These are phyloP conservation scores for Norana najaformis DNA, from an alignment of 2,888 invertebrate genomes.

Conservation along the genomic window DNA sequence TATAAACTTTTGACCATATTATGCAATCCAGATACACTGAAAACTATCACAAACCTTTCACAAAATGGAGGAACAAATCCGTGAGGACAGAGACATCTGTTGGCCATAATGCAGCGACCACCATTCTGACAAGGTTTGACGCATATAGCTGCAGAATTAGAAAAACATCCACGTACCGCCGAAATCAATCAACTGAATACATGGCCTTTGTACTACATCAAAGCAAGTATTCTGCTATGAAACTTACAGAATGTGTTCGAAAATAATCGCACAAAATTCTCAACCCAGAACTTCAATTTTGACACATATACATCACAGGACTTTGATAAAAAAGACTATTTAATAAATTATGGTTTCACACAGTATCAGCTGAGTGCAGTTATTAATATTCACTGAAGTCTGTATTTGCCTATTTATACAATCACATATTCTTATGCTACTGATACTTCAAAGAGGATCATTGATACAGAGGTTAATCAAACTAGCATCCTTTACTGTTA, in stretches of 20 bases:
- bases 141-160: conserved; percentile 71
- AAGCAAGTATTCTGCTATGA: background rate
- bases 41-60: conserved; percentile 48
- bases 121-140: conserved; percentile 78
- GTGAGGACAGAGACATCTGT: conserved; percentile 77
- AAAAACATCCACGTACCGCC: background rate
- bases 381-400: background rate
- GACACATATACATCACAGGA: background rate
- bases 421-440: background rate
- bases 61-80: conserved; percentile 53
- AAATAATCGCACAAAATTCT: background rate
- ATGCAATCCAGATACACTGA: background rate
- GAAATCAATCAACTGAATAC: background rate
- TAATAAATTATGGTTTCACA: background rate
- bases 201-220: too few relatives aligned
- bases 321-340: background rate
- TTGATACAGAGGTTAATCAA: background rate
- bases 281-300: background rate
- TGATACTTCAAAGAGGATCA: background rate
- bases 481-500: background rate
- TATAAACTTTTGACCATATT: too few relatives aligned
- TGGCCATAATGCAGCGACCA: conserved; percentile 77
- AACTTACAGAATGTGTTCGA: background rate
- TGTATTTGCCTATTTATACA: too few relatives aligned
- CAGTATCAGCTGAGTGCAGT: background rate